Evolutionary conservation across 2,888 invertebrate genomes (phyloP).

Genomic region (Eupithecia exiguata): DNA sequence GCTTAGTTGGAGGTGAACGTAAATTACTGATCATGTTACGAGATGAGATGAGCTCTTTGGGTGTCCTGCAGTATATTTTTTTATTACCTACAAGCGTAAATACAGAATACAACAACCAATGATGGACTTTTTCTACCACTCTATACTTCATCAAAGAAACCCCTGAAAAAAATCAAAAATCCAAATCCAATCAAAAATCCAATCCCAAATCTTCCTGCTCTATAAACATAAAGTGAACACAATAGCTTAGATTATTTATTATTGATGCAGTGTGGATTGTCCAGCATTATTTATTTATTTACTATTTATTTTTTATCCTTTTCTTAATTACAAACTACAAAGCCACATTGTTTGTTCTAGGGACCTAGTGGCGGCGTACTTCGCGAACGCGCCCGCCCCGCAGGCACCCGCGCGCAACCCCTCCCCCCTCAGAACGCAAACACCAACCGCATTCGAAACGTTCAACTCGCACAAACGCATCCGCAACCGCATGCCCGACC

Average conservation of each 20-base stretch:
- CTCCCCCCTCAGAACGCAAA: slow-evolving; percentile 50
- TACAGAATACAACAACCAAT: background rate
- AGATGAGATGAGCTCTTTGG: slow-evolving; percentile 61
- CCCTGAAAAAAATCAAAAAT: too few species aligned
- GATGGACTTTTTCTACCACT: background rate
- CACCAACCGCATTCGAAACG: slow-evolving; percentile 64
- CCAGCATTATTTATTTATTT: too few species aligned
- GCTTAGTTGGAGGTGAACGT: too few species aligned
- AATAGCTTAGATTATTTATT: too few species aligned
- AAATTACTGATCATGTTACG: slow-evolving; percentile 51
- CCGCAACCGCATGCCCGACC: slow-evolving; percentile 66
- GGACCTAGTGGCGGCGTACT: slow-evolving; percentile 78
- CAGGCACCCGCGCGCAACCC: slow-evolving; percentile 78
- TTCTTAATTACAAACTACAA: background rate
- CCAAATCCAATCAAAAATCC: too few species aligned
- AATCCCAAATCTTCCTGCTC: too few species aligned
- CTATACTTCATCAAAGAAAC: too few species aligned
- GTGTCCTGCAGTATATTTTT: background rate
- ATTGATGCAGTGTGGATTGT: too few species aligned
- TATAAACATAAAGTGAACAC: too few species aligned
- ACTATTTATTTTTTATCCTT: background rate
- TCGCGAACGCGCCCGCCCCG: slow-evolving; percentile 76
- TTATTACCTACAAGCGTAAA: background rate
- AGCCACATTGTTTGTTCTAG: slow-evolving; percentile 37
- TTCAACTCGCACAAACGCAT: slow-evolving; percentile 77